Conservation (phyloP, 2,888 invertebrate genomes). For the Pseudanteris insignis region DNA sequence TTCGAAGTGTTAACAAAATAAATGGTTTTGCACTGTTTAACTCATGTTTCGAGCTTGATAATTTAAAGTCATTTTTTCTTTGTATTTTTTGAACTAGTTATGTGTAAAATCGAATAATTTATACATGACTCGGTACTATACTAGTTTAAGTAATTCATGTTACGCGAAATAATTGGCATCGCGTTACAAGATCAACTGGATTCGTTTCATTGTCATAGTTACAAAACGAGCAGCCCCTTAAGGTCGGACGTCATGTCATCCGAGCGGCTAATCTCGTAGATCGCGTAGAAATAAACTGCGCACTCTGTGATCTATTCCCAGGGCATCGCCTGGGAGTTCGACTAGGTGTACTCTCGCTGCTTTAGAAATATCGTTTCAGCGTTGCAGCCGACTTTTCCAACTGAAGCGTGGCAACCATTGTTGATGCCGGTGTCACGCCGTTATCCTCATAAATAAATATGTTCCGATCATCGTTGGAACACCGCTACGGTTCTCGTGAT, state of each 20-base stretch:
- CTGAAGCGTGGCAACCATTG: constrained; percentile 43
- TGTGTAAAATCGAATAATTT: too few relatives aligned
- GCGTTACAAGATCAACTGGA: too few relatives aligned
- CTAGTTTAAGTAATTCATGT: too few relatives aligned
- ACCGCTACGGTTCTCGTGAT: constrained; percentile 29
- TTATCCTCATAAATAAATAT: constrained; percentile 49
- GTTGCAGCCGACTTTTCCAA: constrained; percentile 32
- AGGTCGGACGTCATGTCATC: constrained; percentile 21
- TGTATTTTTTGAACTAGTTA: too few relatives aligned
- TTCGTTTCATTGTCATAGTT: constrained; percentile 9
- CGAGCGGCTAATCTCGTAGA: constrained; percentile 25
- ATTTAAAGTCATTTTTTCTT: too few relatives aligned
- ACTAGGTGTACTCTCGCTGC: constrained; percentile 46
- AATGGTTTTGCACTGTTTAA: too few relatives aligned
- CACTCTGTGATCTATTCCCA: constrained; percentile 59
- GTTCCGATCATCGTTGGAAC: constrained; percentile 27
- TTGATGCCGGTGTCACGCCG: constrained; percentile 41
- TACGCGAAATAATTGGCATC: too few relatives aligned
- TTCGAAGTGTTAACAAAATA: too few relatives aligned
- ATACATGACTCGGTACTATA: too few relatives aligned
- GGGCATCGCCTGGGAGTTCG: constrained; percentile 54
- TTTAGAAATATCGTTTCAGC: constrained; percentile 55
- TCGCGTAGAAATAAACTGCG: constrained; percentile 41
- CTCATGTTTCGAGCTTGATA: too few relatives aligned
- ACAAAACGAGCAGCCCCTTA: constrained; percentile 9